These are phyloP conservation scores for Aphelenchoides bicaudatus DNA, from an alignment of 2,888 invertebrate species.

Conservation along the genomic window DNA sequence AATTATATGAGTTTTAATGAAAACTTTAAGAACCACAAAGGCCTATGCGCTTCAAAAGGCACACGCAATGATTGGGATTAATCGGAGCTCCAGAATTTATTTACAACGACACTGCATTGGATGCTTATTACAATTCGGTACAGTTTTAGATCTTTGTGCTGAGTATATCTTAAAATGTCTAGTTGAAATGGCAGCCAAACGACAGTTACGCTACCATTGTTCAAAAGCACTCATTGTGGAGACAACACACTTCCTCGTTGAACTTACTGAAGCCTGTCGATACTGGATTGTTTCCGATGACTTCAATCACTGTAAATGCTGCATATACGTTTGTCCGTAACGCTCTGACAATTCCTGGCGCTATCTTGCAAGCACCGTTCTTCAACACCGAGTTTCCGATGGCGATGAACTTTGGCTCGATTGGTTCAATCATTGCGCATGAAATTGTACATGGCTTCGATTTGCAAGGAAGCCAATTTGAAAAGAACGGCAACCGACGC, in stretches of 20 bases:
- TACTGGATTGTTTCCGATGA: constrained; percentile 16
- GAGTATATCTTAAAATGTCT: too few relatives aligned
- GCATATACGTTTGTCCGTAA: constrained; percentile 62
- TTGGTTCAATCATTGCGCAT: constrained; percentile 18
- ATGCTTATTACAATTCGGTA: constrained; percentile 18
- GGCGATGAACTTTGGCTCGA: constrained; percentile 15
- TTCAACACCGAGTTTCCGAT: constrained; percentile 80
- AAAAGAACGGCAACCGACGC: constrained; percentile 86
- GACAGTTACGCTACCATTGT: constrained; percentile 19
- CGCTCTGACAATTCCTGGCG: constrained; percentile 77
- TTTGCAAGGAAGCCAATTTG: constrained; percentile 80
- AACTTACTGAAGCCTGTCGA: constrained; percentile 21
- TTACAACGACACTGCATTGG: constrained; percentile 22
- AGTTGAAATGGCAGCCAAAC: constrained; percentile 13
- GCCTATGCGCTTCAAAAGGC: constrained; percentile 2
- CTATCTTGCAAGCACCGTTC: constrained; percentile 86
- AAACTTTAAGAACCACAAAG: constrained; percentile 7
- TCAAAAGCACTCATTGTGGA: constrained; percentile 19
- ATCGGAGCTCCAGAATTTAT: constrained; percentile 20
- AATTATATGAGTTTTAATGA: too few relatives aligned
- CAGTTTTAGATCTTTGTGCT: too few relatives aligned
- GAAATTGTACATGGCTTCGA: constrained; percentile 43
- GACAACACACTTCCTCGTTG: constrained; percentile 14
- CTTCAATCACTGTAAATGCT: constrained; percentile 60
- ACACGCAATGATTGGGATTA: neutral